Percentiles rank a stretch among this genome's conserved stretches.
Evolutionary conservation across 2,113 vertebrate genomes (phyloP).

Genomic region (Mus pahari): DNA sequence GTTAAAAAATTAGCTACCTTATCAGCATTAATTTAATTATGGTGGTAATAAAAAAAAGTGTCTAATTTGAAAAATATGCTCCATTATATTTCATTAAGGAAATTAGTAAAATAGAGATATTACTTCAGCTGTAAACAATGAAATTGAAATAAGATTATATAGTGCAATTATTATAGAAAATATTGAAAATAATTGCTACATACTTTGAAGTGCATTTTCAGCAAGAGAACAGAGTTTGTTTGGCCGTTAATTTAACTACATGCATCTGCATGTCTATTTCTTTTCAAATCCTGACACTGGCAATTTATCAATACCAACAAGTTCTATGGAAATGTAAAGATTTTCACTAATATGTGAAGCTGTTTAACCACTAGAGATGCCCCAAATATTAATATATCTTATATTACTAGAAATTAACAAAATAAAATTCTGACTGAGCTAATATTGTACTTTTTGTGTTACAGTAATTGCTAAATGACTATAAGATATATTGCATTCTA

Average conservation of each 20-base stretch:
- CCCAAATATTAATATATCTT: conserved; percentile 60
- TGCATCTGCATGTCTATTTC: not conserved
- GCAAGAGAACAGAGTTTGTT: conserved; percentile 30
- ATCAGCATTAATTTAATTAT: conserved; percentile 51
- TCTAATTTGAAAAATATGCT: conserved; percentile 3
- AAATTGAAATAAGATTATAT: conserved; percentile 42
- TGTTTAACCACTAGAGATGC: conserved; percentile 61
- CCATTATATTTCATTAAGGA: conserved; percentile 52
- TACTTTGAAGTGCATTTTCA: conserved; percentile 13
- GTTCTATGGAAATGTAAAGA: conserved; percentile 58
- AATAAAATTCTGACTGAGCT: conserved; percentile 72
- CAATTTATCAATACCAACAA: not conserved
- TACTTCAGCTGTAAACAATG: conserved; percentile 47
- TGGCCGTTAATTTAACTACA: not conserved
- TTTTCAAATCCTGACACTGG: not conserved
- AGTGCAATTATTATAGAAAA: conserved; percentile 20
- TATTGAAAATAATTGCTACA: not conserved
- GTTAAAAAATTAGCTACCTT: not conserved
- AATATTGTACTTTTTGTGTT: conserved; percentile 56
- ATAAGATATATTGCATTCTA: not conserved
- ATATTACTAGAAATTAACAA: conserved; percentile 61
- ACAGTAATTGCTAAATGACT: conserved; percentile 72
- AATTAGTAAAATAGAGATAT: conserved; percentile 54
- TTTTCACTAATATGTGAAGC: conserved; percentile 64
- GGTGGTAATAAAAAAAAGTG: conserved; percentile 9